These are phyloP conservation scores for Drosophila persimilis DNA, from an alignment of 1,140 invertebrate species.

Conservation along the genomic window DNA sequence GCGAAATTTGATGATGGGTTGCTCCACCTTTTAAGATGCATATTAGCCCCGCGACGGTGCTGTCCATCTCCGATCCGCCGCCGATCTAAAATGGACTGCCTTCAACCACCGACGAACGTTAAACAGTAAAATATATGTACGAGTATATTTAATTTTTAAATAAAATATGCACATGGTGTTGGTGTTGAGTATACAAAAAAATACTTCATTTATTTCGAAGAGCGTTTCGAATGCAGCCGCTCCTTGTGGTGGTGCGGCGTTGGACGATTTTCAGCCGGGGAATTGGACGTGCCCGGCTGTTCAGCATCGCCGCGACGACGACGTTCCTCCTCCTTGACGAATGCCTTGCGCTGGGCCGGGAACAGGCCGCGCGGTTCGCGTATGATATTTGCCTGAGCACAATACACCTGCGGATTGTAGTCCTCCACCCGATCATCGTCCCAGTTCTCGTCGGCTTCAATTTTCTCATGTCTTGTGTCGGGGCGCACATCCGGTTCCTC, in stretches of 20 bases:
- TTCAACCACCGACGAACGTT: too few relatives aligned
- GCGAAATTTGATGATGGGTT: too few relatives aligned
- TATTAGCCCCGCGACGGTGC: too few relatives aligned
- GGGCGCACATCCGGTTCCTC: slow-evolving; percentile 23
- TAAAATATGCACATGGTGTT: too few relatives aligned
- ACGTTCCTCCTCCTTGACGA: slow-evolving; percentile 54
- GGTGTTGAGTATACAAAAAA: too few relatives aligned
- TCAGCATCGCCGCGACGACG: slow-evolving; percentile 48
- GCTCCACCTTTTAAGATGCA: too few relatives aligned
- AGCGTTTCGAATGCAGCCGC: neutral
- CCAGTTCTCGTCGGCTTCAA: slow-evolving; percentile 69
- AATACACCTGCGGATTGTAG: slow-evolving; percentile 63
- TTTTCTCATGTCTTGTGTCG: slow-evolving; percentile 55
- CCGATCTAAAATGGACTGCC: too few relatives aligned
- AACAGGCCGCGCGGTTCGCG: slow-evolving; percentile 56
- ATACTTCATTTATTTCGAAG: neutral
- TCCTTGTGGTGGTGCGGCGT: slow-evolving; percentile 18
- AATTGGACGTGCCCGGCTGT: neutral
- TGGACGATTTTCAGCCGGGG: neutral
- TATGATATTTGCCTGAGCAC: slow-evolving; percentile 47
- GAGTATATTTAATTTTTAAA: too few relatives aligned
- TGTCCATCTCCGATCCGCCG: too few relatives aligned
- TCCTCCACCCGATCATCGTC: slow-evolving; percentile 50
- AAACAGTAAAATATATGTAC: too few relatives aligned
- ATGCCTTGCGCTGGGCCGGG: slow-evolving; percentile 57